Base-by-base conservation (phyloP, 2,797 vertebrate genomes). In the Gambusia yucatana region DNA sequence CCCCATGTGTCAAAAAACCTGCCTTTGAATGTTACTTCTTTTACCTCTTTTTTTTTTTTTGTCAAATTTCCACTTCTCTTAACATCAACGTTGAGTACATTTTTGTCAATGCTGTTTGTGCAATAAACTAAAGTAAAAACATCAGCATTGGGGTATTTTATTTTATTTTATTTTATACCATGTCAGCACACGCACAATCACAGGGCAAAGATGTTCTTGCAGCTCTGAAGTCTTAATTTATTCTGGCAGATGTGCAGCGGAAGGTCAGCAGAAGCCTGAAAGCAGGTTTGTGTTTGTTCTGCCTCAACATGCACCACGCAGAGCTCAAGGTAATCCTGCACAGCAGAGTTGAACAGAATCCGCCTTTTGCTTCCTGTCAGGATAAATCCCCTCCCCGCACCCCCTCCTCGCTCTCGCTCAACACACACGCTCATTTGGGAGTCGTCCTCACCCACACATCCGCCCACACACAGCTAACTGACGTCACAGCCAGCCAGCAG, bases 51-150 rank as follows among this genome's bases (percentile, higher is more conserved):
- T n/a, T 41, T 46, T 46, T n/a, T 16, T 14, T 75, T 89, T 83
- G 50, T 89, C 89, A 80, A 81, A 88, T 91, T 88, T 88, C 81
- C 90, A 90, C 81, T 89, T 88, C 86, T 90, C 87, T 82, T 87
- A 86, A 89, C 76, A 73, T 92, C 79, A 95, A 94, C 91, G 91
- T 89, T 52, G 52, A 91, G 75, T 94, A 93, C 88, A 91, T 94
- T 95, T 95, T 95, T 95, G 94, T 96, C 94, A 92, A 91, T 86
- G 92, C 93, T 94, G 91, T 95, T 96, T 95, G 95, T 96, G 95
- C 94, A 96, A 95, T 96, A 96, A 96, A 96, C 90, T 81, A 43
- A 93, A 91, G 88, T 92, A 52, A 89, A 92, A 92, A 88, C 65
- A 86, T 17, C 41, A 11, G 16, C 28, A 13, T 33, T 4, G 10